phyloP scores from a whole-genome alignment of 1,140 invertebrate genomes.

The Tetranychus cinnabarinus region DNA sequence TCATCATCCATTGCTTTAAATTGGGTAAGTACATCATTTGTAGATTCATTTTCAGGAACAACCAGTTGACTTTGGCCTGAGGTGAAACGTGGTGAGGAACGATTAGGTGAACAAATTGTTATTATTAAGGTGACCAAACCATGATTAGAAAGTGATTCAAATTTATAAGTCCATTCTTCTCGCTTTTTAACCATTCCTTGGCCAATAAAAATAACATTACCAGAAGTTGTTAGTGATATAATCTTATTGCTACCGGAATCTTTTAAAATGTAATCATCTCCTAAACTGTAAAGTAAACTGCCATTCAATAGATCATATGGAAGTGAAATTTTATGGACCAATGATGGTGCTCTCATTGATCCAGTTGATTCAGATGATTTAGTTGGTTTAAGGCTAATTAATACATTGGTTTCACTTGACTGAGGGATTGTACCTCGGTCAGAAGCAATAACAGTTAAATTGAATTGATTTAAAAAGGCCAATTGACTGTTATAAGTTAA shows the following conservation, averaged over 20 bases:
- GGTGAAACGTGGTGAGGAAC: conserved; percentile 30
- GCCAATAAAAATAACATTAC: conserved; percentile 2
- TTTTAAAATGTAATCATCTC: background rate
- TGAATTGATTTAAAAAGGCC: conserved; percentile 20
- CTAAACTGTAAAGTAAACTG: conserved; percentile 1
- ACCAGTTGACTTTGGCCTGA: conserved; percentile 63
- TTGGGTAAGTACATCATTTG: conserved; percentile 56
- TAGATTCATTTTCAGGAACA: conserved; percentile 66
- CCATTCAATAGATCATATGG: conserved; percentile 2
- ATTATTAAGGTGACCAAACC: too few relatives aligned
- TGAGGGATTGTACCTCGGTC: conserved; percentile 80
- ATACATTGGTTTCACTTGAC: conserved; percentile 50
- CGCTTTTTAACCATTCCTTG: background rate
- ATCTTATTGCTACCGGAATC: background rate
- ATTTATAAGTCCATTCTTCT: background rate
- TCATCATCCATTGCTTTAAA: conserved; percentile 63
- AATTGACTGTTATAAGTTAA: conserved; percentile 26
- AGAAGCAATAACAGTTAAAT: conserved; percentile 55
- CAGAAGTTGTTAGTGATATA: background rate
- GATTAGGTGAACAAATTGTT: background rate
- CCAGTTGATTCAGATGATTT: too few relatives aligned
- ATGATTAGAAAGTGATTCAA: background rate
- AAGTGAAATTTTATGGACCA: background rate
- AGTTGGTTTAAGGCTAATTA: background rate
- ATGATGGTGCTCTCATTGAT: background rate